phyloP scores from a whole-genome alignment of 2,888 invertebrate species.

The Erannis defoliaria region DNA sequence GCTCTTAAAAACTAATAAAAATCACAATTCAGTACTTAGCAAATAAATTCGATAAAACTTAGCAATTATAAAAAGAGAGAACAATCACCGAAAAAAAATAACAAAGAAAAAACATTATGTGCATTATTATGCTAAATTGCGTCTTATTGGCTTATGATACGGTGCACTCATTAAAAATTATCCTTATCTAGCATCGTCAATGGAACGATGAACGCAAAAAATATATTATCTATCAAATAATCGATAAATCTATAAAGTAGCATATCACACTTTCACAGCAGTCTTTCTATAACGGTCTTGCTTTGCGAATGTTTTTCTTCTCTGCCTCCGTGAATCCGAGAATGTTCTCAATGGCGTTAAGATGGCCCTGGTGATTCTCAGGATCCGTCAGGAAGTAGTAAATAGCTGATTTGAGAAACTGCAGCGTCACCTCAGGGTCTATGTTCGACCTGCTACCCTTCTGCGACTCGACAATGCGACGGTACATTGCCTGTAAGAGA shows the following conservation, averaged over 20 bases:
- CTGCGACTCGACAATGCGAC: slow-evolving; percentile 92
- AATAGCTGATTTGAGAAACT: slow-evolving; percentile 96
- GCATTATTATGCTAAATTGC: slow-evolving; percentile 58
- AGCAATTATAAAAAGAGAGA: slow-evolving; percentile 55
- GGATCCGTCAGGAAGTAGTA: slow-evolving; percentile 97
- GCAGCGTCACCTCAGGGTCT: slow-evolving; percentile 96
- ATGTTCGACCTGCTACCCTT: slow-evolving; percentile 89
- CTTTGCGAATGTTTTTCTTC: slow-evolving; percentile 92
- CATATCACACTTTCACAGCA: slow-evolving; percentile 78
- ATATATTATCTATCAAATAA: slow-evolving; percentile 56
- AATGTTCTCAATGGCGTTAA: slow-evolving; percentile 96
- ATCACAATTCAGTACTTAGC: slow-evolving; percentile 67
- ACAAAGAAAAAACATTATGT: slow-evolving; percentile 48
- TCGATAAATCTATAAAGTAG: slow-evolving; percentile 64
- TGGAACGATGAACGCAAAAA: slow-evolving; percentile 62
- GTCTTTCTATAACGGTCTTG: slow-evolving; percentile 82
- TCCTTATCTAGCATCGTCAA: slow-evolving; percentile 46
- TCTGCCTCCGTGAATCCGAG: slow-evolving; percentile 94
- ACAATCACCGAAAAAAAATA: slow-evolving; percentile 61
- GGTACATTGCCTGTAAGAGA: slow-evolving; percentile 91
- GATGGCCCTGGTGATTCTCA: slow-evolving; percentile 95
- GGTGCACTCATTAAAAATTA: slow-evolving; percentile 50
- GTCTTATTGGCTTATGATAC: slow-evolving; percentile 33
- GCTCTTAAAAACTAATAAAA: slow-evolving; percentile 74
- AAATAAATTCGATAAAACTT: slow-evolving; percentile 71